Conservation (phyloP, 2,888 invertebrate species). For the Creontiades dilutus region DNA sequence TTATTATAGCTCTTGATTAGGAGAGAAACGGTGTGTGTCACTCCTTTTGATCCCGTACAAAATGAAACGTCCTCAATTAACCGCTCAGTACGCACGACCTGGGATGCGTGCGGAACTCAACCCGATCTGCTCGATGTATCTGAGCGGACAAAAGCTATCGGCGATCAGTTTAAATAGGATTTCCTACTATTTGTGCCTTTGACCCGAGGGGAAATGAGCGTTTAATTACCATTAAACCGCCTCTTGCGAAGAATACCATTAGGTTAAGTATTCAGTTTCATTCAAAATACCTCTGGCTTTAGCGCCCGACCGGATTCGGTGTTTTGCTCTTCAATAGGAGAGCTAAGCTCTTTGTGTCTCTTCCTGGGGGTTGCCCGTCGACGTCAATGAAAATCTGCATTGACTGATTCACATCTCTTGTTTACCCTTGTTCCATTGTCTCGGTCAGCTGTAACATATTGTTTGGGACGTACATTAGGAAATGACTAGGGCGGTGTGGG, state of each 20-base stretch:
- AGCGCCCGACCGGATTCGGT: constrained; percentile 38
- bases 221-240: constrained; percentile 60
- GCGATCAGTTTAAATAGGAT: constrained; percentile 49
- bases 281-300: constrained; percentile 59
- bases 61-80: too few species aligned
- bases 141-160: background rate
- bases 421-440: constrained; percentile 58
- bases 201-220: constrained; percentile 49
- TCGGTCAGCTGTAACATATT: constrained; percentile 59
- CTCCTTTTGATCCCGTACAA: too few species aligned
- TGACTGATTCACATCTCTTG: constrained; percentile 64
- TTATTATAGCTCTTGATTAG: too few species aligned
- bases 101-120: too few species aligned
- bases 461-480: constrained; percentile 24
- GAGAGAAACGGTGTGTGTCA: too few species aligned
- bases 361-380: constrained; percentile 44
- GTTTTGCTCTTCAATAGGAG: constrained; percentile 53
- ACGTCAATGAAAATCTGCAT: constrained; percentile 66
- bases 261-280: constrained; percentile 46
- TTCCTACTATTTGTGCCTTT: constrained; percentile 45
- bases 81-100: too few species aligned
- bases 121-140: constrained; percentile 14
- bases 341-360: constrained; percentile 61
- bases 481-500: background rate
- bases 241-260: constrained; percentile 27